Conservation (phyloP, 2,797 vertebrate genomes). For the Gymnoscopelus braueri region DNA sequence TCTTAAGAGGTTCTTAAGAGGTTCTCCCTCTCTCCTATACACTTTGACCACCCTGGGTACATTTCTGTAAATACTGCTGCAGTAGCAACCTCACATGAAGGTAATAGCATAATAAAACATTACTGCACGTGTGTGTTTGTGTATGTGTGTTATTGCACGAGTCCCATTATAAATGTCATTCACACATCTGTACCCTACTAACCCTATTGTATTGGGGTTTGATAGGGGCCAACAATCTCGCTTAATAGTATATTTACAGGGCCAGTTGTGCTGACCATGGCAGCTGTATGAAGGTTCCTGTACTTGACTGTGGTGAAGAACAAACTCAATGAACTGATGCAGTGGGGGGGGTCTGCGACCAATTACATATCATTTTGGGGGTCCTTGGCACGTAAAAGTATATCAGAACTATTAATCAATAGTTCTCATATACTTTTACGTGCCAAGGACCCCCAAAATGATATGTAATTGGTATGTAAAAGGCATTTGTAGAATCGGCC, state of each 20-base stretch:
- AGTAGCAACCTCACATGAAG: background rate
- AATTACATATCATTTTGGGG: too few species aligned
- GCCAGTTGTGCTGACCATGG: background rate
- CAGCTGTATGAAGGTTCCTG: too few species aligned
- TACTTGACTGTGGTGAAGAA: conserved; percentile 12
- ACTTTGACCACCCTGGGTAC: background rate
- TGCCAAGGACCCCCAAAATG: too few species aligned
- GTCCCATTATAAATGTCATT: conserved; percentile 32
- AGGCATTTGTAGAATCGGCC: too few species aligned
- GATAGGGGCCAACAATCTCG: conserved; percentile 35
- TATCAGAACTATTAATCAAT: too few species aligned
- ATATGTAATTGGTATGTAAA: too few species aligned
- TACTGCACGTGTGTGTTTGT: background rate
- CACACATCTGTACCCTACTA: conserved; percentile 51
- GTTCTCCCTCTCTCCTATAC: too few species aligned
- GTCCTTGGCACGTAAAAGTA: too few species aligned
- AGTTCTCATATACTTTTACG: too few species aligned
- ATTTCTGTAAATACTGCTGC: background rate
- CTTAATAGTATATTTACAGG: conserved; percentile 31
- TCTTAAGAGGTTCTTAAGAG: background rate
- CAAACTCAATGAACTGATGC: background rate
- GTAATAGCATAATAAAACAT: background rate
- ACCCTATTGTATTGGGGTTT: conserved; percentile 43
- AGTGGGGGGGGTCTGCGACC: too few species aligned
- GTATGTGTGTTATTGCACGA: conserved; percentile 20